These are phyloP conservation scores for Microcebus lehilahytsara DNA, from an alignment of 2,113 vertebrate genomes.

Conservation along the genomic window DNA sequence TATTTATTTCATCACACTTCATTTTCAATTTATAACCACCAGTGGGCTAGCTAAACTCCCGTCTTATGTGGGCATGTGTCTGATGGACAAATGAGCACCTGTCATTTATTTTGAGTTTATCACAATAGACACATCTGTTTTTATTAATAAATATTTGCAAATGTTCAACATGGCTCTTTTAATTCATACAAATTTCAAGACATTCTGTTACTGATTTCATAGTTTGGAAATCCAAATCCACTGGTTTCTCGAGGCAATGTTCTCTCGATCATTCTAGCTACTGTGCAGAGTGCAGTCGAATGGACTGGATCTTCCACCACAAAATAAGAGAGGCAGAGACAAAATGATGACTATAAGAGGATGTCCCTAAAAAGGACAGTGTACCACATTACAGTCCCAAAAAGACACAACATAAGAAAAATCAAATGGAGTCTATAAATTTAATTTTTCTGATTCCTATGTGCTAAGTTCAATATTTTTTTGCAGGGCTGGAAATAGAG, in stretches of 20 bases:
- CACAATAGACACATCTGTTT: not conserved
- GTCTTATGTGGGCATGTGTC: not conserved
- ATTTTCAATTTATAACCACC: conserved; percentile 7
- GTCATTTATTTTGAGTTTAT: not conserved
- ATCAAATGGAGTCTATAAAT: conserved; percentile 1
- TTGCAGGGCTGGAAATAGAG: not conserved
- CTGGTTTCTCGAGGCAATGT: not conserved
- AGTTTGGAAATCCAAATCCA: conserved; percentile 29
- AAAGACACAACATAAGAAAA: not conserved
- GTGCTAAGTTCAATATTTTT: not conserved
- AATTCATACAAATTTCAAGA: conserved; percentile 35
- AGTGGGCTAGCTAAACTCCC: not conserved
- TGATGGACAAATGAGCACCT: not conserved
- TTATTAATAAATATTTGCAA: conserved; percentile 48
- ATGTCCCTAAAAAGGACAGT: not conserved
- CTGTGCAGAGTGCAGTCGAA: not conserved
- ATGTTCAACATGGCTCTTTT: not conserved
- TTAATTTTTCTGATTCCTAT: not conserved
- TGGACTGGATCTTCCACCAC: not conserved
- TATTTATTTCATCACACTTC: conserved; percentile 60
- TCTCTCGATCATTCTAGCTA: not conserved
- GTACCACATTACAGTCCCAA: not conserved
- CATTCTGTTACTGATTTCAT: not conserved
- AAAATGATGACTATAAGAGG: not conserved
- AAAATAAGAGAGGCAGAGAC: not conserved